These are phyloP conservation scores for Podocnemis expansa DNA, from an alignment of 2,113 vertebrate species.

Conservation along the genomic window DNA sequence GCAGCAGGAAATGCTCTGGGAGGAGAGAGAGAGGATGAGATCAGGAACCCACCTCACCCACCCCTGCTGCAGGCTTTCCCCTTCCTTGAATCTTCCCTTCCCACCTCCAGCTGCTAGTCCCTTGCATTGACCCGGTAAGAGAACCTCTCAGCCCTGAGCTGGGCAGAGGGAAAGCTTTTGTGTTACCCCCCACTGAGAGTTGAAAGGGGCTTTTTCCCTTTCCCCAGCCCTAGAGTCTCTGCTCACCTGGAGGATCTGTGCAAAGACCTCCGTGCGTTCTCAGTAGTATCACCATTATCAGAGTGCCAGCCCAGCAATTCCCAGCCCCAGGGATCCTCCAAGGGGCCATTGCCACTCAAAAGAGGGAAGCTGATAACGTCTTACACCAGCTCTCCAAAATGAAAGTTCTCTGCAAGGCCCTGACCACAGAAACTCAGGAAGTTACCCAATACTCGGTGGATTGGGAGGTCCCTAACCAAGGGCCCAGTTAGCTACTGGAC, in stretches of 20 bases:
- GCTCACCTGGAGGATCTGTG: background rate
- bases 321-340: background rate
- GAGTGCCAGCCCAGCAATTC: background rate
- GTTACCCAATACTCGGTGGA: background rate
- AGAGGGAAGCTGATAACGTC: background rate
- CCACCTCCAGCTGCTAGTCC: background rate
- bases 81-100: background rate
- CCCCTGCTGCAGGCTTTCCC: background rate
- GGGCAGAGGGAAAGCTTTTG: background rate
- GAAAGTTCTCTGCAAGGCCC: background rate
- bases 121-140: background rate
- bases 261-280: background rate
- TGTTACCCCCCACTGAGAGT: background rate
- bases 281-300: background rate
- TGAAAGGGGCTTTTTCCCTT: background rate
- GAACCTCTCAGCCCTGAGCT: background rate
- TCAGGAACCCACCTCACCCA: background rate
- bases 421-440: background rate
- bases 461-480: rapidly evolving
- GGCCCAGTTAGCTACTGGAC: background rate
- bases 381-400: background rate
- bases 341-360: background rate
- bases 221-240: background rate
- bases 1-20: background rate
- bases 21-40: background rate